Conservation (phyloP, 2,888 invertebrate species). For the Macrophya annulata region DNA sequence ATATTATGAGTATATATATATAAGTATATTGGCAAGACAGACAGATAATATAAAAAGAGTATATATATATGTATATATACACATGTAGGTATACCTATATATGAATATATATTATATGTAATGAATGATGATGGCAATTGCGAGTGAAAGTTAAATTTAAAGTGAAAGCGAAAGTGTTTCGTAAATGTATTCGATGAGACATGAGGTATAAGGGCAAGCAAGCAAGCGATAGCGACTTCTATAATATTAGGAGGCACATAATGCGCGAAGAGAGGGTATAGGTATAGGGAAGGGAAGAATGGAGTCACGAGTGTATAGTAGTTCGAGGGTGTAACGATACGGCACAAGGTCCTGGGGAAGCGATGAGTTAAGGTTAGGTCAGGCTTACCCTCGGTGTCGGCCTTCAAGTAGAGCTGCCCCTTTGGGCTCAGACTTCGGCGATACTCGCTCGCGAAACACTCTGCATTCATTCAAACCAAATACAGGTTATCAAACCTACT, state of each 20-base stretch:
- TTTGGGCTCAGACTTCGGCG: conserved; percentile 89
- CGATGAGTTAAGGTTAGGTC: conserved; percentile 76
- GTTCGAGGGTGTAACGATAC: conserved; percentile 69
- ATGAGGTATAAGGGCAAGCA: conserved; percentile 71
- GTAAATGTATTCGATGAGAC: not conserved
- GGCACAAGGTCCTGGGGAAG: conserved; percentile 73
- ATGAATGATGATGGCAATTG: conserved; percentile 16
- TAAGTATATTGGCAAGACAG: not conserved
- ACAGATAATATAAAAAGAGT: not conserved
- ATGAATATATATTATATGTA: not conserved
- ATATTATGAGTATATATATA: not conserved
- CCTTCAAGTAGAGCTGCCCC: conserved; percentile 92
- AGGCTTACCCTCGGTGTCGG: conserved; percentile 91
- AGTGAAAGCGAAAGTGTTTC: not conserved
- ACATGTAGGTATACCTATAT: too few species aligned
- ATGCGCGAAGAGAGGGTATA: conserved; percentile 14
- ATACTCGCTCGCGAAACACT: conserved; percentile 86
- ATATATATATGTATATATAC: too few species aligned
- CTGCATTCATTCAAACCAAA: conserved; percentile 78
- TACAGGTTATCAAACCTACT: conserved; percentile 62
- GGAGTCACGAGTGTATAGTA: conserved; percentile 42
- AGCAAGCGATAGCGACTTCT: conserved; percentile 74
- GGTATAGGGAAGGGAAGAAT: not conserved
- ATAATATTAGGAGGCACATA: conserved; percentile 58
- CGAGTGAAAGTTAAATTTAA: not conserved